Conservation (phyloP, 2,797 vertebrate genomes). For the Stomatorhinus walkeri region DNA sequence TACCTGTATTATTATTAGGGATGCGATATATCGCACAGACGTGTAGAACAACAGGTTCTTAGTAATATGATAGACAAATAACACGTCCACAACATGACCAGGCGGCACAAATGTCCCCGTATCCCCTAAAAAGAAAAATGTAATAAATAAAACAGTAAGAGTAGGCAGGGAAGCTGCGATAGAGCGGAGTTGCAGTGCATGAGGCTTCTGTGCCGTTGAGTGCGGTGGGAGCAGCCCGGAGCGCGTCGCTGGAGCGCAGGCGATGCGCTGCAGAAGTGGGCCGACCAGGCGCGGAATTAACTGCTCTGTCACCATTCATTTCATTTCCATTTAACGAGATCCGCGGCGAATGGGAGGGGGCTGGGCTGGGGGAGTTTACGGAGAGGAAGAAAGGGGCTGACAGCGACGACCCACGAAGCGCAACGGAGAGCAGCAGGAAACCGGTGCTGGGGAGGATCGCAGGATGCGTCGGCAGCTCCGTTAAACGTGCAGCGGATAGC, state of each 20-base stretch:
- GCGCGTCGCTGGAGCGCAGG: constrained; percentile 15
- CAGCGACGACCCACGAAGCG: not conserved
- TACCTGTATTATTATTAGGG: not conserved
- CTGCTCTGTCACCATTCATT: constrained; percentile 3
- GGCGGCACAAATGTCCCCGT: not conserved
- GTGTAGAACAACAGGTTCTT: not conserved
- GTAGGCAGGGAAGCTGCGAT: not conserved
- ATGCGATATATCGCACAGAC: not conserved
- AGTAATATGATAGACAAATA: not conserved
- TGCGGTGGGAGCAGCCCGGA: not conserved
- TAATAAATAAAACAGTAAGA: not conserved
- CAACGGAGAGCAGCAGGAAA: not conserved
- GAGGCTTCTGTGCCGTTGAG: not conserved
- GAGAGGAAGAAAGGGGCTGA: not conserved
- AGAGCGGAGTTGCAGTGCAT: not conserved
- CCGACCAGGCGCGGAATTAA: constrained; percentile 11
- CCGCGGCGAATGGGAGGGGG: constrained; percentile 5
- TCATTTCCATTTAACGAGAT: constrained; percentile 12
- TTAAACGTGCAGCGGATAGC: constrained; percentile 19
- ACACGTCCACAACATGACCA: not conserved
- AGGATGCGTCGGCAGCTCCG: constrained; percentile 32
- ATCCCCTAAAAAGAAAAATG: not conserved
- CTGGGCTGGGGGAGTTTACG: constrained; percentile 12
- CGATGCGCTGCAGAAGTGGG: constrained; percentile 16
- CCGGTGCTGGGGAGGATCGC: constrained; percentile 5